Conservation (phyloP, 2,113 vertebrate species). For the Amazona vittata region DNA sequence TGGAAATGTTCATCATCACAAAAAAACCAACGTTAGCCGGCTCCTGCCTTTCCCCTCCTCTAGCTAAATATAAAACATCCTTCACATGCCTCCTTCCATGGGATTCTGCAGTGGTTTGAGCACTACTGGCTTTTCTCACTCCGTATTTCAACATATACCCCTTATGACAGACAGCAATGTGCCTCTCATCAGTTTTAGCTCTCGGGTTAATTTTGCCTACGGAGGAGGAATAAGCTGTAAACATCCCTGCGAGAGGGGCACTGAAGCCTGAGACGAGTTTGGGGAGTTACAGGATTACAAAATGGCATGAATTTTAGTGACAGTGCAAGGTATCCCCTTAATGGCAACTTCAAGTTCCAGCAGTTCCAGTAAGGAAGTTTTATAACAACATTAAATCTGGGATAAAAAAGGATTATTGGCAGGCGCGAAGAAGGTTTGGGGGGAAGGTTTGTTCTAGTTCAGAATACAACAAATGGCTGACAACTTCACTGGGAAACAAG, state of each 20-base stretch:
- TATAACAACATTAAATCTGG: background rate
- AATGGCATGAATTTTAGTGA: background rate
- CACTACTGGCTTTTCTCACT: background rate
- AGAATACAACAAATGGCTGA: background rate
- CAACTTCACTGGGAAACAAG: constrained; percentile 11
- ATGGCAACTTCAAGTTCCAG: background rate
- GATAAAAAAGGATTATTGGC: background rate
- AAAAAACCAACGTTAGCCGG: background rate
- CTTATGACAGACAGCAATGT: background rate
- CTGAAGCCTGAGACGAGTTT: background rate
- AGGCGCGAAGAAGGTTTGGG: background rate
- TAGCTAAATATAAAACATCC: background rate
- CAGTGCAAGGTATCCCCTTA: background rate
- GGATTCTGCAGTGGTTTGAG: background rate
- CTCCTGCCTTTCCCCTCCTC: background rate
- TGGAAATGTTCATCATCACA: background rate
- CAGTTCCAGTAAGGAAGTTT: background rate
- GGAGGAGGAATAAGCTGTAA: background rate
- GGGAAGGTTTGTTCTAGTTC: background rate
- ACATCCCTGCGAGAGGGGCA: background rate
- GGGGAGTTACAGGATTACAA: background rate
- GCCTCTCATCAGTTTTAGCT: background rate
- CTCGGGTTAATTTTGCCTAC: background rate
- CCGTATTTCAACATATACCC: background rate
- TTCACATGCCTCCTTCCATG: background rate